Percentiles rank a stretch among this genome's conserved stretches.
Conservation (phyloP, 2,113 vertebrate species). For the Sclerurus mexicanus region DNA sequence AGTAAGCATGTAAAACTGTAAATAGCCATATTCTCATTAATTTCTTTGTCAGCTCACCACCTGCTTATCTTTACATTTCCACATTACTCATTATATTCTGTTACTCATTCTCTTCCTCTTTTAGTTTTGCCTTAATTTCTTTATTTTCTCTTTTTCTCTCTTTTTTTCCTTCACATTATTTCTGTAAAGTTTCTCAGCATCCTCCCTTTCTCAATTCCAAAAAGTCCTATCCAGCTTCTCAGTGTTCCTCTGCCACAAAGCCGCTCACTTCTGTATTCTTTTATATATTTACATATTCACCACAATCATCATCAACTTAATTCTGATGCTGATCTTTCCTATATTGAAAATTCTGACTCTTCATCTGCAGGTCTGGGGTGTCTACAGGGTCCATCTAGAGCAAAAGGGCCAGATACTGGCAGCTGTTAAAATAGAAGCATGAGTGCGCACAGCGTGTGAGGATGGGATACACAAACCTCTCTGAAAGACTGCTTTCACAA, state of each 20-base stretch:
- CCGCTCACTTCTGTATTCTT: not conserved
- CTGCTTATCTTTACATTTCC: conserved; percentile 3
- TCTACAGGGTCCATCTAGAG: not conserved
- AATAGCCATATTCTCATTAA: not conserved
- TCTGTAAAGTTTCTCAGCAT: not conserved
- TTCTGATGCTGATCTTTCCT: not conserved
- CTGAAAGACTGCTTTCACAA: not conserved
- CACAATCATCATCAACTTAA: not conserved
- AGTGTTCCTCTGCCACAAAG: not conserved
- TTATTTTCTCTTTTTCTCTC: not conserved
- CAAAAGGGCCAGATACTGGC: not conserved
- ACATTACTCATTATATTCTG: not conserved
- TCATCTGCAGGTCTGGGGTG: not conserved
- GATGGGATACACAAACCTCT: not conserved
- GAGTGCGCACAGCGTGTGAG: not conserved
- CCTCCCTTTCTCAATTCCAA: not conserved
- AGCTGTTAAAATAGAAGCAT: not conserved
- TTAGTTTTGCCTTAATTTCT: not conserved
- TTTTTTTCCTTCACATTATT: not conserved
- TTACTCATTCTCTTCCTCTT: not conserved
- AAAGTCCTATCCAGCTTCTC: not conserved
- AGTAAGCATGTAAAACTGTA: not conserved
- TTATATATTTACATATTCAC: not conserved
- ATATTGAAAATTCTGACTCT: not conserved
- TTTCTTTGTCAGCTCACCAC: conserved; percentile 2